Percentiles rank a stretch among this genome's conserved stretches.
Conservation (phyloP, 2,797 vertebrate genomes). For the Sciaenops ocellatus region DNA sequence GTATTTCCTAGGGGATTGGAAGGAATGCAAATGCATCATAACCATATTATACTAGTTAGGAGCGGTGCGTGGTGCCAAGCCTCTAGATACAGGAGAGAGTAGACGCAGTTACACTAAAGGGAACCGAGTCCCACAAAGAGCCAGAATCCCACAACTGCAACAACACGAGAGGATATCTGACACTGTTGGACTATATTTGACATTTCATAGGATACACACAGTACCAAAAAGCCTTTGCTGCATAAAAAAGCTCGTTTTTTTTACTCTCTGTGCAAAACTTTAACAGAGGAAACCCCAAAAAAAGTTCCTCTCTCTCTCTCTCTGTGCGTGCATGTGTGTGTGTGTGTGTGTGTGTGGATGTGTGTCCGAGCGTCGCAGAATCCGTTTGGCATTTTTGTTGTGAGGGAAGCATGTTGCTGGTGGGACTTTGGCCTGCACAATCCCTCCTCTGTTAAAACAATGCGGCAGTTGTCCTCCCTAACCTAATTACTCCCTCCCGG, state of each 20-base stretch:
- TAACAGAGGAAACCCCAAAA: slow-evolving; percentile 38
- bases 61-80: slow-evolving; percentile 71
- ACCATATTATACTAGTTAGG: slow-evolving; percentile 84
- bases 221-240: slow-evolving; percentile 13
- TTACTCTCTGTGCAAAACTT: slow-evolving; percentile 5
- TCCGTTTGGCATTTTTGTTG: slow-evolving; percentile 83
- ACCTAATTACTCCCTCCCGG: slow-evolving; percentile 88
- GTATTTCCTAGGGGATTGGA: slow-evolving; percentile 81
- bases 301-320: slow-evolving; percentile 17
- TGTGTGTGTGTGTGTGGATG: slow-evolving; percentile 33
- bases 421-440: slow-evolving; percentile 87
- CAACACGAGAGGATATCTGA: slow-evolving; percentile 71
- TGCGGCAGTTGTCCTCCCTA: slow-evolving; percentile 88
- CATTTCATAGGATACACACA: slow-evolving; percentile 66
- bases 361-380: slow-evolving; percentile 70
- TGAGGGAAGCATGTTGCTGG: slow-evolving; percentile 86
- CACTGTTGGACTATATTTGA: slow-evolving; percentile 75
- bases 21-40: slow-evolving; percentile 86
- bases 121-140: slow-evolving; percentile 57
- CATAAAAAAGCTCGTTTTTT: slow-evolving; percentile 46
- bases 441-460: slow-evolving; percentile 90
- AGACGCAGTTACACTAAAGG: slow-evolving; percentile 57
- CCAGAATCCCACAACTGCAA: slow-evolving; percentile 65
- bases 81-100: slow-evolving; percentile 69
- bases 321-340: slow-evolving; percentile 12